These are phyloP conservation scores for Nezara viridula DNA, from an alignment of 2,888 invertebrate species.

Conservation along the genomic window DNA sequence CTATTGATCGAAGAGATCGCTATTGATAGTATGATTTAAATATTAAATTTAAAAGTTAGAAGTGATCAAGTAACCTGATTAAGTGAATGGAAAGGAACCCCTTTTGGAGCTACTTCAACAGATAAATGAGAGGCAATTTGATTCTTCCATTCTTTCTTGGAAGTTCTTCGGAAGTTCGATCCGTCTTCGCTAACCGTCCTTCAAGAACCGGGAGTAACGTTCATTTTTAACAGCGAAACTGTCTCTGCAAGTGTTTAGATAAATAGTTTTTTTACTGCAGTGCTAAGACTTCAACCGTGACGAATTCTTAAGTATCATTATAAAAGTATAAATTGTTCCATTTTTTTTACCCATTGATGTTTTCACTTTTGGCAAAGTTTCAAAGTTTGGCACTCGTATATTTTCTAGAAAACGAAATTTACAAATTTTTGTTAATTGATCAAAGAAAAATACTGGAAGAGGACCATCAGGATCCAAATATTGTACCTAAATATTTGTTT, in stretches of 20 bases:
- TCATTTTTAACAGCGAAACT: conserved; percentile 18
- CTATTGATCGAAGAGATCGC: too few relatives aligned
- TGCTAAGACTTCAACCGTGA: not conserved
- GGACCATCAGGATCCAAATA: too few relatives aligned
- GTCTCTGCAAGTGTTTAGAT: not conserved
- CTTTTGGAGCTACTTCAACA: not conserved
- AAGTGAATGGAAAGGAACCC: not conserved
- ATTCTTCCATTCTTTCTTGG: conserved; percentile 23
- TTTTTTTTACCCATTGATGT: not conserved
- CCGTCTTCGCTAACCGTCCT: conserved; percentile 22
- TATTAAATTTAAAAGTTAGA: not conserved
- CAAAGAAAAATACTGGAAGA: too few relatives aligned
- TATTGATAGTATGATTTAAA: not conserved
- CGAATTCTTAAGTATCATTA: not conserved
- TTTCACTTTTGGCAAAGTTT: not conserved
- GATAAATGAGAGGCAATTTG: conserved; percentile 30
- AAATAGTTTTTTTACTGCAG: not conserved
- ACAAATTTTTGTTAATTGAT: too few relatives aligned
- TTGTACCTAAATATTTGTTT: too few relatives aligned
- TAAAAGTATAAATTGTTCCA: not conserved
- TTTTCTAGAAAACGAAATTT: too few relatives aligned
- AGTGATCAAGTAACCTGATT: not conserved
- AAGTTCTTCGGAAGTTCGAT: conserved; percentile 16
- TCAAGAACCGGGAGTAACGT: not conserved
- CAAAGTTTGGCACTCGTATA: not conserved